Conservation (phyloP, 2,888 invertebrate genomes). For the Doris montereyensis region DNA sequence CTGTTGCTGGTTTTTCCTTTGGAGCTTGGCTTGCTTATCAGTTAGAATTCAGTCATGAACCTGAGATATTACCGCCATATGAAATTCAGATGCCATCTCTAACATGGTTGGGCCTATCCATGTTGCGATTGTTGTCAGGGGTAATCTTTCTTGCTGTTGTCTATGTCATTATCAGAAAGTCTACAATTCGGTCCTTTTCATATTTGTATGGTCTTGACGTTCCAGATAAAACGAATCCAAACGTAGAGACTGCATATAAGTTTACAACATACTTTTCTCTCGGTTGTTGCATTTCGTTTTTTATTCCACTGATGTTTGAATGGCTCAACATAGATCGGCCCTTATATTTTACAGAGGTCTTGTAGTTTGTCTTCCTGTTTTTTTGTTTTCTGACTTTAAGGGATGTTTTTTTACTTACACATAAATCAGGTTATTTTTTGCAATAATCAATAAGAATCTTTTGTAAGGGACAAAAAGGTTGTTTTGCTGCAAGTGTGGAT, state of each 20-base stretch:
- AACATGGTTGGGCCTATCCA: conserved; percentile 48
- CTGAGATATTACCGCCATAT: conserved; percentile 39
- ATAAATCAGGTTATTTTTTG: too few species aligned
- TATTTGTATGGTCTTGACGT: conserved; percentile 53
- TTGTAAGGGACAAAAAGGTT: too few species aligned
- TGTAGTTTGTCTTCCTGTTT: conserved; percentile 37
- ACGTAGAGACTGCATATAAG: conserved; percentile 54
- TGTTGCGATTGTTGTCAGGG: conserved; percentile 56
- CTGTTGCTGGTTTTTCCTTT: conserved; percentile 49
- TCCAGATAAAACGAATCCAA: conserved; percentile 56
- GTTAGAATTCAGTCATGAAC: conserved; percentile 50
- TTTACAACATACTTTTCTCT: conserved; percentile 56
- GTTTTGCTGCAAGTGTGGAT: too few species aligned
- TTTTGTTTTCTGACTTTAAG: too few species aligned
- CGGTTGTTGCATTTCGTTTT: conserved; percentile 52
- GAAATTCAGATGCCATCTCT: conserved; percentile 50
- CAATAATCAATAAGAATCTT: too few species aligned
- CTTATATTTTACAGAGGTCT: conserved; percentile 53
- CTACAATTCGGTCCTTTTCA: conserved; percentile 53
- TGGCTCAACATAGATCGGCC: conserved; percentile 56
- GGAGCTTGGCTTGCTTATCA: conserved; percentile 59
- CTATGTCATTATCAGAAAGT: conserved; percentile 48
- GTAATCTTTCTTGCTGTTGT: conserved; percentile 47
- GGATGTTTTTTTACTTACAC: too few species aligned
- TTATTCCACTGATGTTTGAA: conserved; percentile 53